phyloP scores from a whole-genome alignment of 2,113 vertebrate genomes.

The Paradoxurus hermaphroditus region DNA sequence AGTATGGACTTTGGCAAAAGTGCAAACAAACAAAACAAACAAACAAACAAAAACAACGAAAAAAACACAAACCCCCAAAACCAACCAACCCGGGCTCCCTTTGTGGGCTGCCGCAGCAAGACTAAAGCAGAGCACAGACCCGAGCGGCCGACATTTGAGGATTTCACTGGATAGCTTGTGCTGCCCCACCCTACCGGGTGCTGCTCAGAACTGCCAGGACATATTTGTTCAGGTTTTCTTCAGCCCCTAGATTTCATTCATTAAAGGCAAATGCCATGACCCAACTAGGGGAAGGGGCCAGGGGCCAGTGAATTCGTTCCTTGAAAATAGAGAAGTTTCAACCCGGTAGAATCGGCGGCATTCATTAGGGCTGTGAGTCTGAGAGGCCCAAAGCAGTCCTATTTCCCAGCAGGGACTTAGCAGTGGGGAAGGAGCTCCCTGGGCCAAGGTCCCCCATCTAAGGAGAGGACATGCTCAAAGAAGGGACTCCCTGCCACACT shows the following conservation, averaged over 20 bases:
- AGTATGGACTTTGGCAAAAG: not conserved
- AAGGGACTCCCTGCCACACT: not conserved
- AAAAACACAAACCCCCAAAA: too few relatives aligned
- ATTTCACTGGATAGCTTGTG: conserved; percentile 25
- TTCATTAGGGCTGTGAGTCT: not conserved
- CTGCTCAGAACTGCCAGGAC: conserved; percentile 17
- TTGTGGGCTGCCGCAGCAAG: not conserved
- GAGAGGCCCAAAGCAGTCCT: not conserved
- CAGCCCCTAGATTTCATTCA: not conserved
- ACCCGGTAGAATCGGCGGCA: not conserved
- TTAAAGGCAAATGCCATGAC: conserved; percentile 38
- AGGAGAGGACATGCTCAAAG: not conserved
- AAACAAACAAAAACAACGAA: too few relatives aligned
- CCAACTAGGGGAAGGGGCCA: not conserved
- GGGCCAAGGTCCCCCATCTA: not conserved
- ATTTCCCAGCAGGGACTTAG: not conserved
- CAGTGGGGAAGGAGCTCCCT: not conserved
- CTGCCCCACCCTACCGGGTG: conserved; percentile 55
- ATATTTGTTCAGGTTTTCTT: conserved; percentile 13
- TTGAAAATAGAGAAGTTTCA: not conserved
- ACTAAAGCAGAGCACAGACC: not conserved
- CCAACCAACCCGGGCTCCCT: not conserved
- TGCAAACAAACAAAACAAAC: not conserved
- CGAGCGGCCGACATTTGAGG: not conserved
- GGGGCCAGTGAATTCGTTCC: not conserved